Evolutionary conservation across 2,797 vertebrate genomes (phyloP).

Genomic region (Heliangelus exortis): DNA sequence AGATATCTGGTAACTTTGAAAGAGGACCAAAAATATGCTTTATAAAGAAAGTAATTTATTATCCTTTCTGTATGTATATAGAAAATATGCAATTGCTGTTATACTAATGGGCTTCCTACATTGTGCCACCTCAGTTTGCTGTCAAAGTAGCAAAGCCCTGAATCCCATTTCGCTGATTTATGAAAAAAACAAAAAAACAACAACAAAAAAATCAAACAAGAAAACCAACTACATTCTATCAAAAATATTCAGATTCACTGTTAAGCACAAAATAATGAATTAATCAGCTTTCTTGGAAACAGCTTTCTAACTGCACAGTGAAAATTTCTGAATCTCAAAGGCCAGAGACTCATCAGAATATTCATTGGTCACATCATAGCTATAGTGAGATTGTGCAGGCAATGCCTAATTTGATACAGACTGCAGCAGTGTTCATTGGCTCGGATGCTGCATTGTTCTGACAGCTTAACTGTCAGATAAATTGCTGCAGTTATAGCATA

Average conservation of each 20-base stretch:
- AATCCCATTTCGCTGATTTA: constrained; percentile 1
- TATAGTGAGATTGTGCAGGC: not conserved
- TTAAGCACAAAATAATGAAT: not conserved
- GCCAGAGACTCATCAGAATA: constrained; percentile 1
- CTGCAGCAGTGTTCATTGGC: constrained; percentile 32
- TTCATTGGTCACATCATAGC: not conserved
- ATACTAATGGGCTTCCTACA: not conserved
- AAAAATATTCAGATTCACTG: not conserved
- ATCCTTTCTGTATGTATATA: not conserved
- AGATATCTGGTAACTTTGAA: not conserved
- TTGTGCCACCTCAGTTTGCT: not conserved
- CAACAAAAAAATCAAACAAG: no score
- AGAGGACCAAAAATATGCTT: not conserved
- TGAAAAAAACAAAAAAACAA: not conserved
- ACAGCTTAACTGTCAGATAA: constrained; percentile 67
- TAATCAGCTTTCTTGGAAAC: constrained; percentile 9
- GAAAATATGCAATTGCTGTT: not conserved
- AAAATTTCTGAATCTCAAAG: not conserved
- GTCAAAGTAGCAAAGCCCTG: not conserved
- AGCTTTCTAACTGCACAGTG: not conserved
- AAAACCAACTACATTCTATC: not conserved
- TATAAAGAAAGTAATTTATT: not conserved
- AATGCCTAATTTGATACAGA: constrained; percentile 26
- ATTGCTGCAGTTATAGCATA: constrained; percentile 40
- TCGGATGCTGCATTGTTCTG: constrained; percentile 31